These are phyloP conservation scores for Esox niger DNA, from an alignment of 2,113 vertebrate species.

Conservation along the genomic window DNA sequence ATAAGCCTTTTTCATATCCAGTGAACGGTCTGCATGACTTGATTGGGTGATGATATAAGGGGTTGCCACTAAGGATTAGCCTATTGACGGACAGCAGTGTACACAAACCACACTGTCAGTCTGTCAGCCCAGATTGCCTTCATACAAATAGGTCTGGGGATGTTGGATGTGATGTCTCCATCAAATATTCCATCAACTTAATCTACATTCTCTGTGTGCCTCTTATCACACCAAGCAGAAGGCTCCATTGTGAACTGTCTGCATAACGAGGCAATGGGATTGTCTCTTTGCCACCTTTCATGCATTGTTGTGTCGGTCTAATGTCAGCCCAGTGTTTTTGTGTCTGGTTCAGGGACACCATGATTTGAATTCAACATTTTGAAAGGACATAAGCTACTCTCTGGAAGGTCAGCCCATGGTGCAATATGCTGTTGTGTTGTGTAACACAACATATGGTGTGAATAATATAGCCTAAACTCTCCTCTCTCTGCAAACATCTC, in stretches of 20 bases:
- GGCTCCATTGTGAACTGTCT: conserved; percentile 10
- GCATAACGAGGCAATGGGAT: conserved; percentile 5
- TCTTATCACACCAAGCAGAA: conserved; percentile 6
- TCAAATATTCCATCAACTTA: conserved; percentile 4
- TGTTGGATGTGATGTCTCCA: conserved; percentile 8
- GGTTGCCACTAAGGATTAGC: conserved; percentile 9
- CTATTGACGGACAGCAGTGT: conserved; percentile 5
- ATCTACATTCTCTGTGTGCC: background rate
- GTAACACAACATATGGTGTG: background rate
- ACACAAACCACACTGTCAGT: conserved; percentile 12
- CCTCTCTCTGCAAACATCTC: background rate
- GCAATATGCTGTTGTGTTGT: background rate
- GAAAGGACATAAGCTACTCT: background rate
- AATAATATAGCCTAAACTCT: background rate
- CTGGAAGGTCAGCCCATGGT: background rate
- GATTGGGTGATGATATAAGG: conserved; percentile 8
- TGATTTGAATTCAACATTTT: background rate
- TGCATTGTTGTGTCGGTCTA: background rate
- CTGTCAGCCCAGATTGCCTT: too few relatives aligned
- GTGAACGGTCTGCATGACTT: background rate
- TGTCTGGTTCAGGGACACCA: background rate
- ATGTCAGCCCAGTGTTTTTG: conserved; percentile 1
- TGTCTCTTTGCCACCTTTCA: conserved; percentile 4
- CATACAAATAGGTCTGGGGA: background rate
- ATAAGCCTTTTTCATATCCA: too few relatives aligned